Evolutionary conservation across 2,888 invertebrate genomes (phyloP).

Genomic region (Tenthredo amoena): DNA sequence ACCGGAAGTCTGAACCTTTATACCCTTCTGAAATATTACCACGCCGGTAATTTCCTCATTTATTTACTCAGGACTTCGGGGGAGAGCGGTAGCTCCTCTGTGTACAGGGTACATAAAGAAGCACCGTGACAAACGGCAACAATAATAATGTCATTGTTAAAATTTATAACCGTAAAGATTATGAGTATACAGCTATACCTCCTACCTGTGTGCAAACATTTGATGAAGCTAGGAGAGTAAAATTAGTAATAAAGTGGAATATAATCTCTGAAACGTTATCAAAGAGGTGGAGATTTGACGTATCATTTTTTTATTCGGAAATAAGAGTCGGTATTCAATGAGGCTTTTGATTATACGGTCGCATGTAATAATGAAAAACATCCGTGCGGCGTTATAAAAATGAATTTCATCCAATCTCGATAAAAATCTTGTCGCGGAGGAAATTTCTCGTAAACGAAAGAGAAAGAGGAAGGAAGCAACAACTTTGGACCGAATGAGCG

Average conservation of each 20-base stretch:
- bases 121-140: slow-evolving; percentile 19
- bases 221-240: not conserved
- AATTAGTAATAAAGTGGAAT: not conserved
- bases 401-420: not conserved
- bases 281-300: not conserved
- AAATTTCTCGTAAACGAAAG: not conserved
- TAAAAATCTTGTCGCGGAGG: not conserved
- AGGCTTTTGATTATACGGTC: not conserved
- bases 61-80: slow-evolving; percentile 31
- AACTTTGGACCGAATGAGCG: slow-evolving; percentile 31
- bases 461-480: slow-evolving; percentile 11
- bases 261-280: not conserved
- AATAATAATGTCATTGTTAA: slow-evolving; percentile 32
- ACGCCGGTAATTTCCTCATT: slow-evolving; percentile 29
- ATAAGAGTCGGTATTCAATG: not conserved
- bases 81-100: not conserved
- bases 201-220: not conserved
- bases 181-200: not conserved
- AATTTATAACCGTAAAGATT: slow-evolving; percentile 39
- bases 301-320: not conserved
- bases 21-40: slow-evolving; percentile 39
- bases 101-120: slow-evolving; percentile 5
- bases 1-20: slow-evolving; percentile 32
- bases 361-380: slow-evolving; percentile 11
- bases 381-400: slow-evolving; percentile 4